These are phyloP conservation scores for Arge pagana DNA, from an alignment of 2,888 invertebrate species.

Conservation along the genomic window DNA sequence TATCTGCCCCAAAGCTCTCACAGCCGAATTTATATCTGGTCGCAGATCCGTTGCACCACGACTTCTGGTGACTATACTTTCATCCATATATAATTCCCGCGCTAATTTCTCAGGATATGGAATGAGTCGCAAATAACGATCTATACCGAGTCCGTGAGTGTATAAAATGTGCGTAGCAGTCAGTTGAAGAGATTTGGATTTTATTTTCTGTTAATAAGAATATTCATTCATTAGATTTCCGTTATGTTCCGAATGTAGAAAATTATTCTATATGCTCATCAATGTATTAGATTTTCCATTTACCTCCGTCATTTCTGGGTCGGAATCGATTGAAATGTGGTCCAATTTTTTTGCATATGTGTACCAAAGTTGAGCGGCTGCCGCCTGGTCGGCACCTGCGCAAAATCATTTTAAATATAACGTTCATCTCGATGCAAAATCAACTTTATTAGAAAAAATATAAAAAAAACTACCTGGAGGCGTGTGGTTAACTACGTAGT, in stretches of 20 bases:
- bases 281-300: background rate
- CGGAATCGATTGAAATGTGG: slow-evolving; percentile 26
- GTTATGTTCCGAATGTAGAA: slow-evolving; percentile 33
- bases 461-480: slow-evolving; percentile 45
- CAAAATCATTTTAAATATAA: slow-evolving; percentile 8
- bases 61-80: slow-evolving; percentile 57
- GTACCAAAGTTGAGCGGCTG: slow-evolving; percentile 59
- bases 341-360: slow-evolving; percentile 56
- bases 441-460: slow-evolving; percentile 10
- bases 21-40: slow-evolving; percentile 61
- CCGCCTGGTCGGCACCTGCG: slow-evolving; percentile 61
- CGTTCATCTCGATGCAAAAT: slow-evolving; percentile 7
- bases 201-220: slow-evolving; percentile 51
- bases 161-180: slow-evolving; percentile 60
- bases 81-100: slow-evolving; percentile 59
- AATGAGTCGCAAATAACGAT: slow-evolving; percentile 57
- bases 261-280: slow-evolving; percentile 22
- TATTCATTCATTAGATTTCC: slow-evolving; percentile 32
- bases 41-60: slow-evolving; percentile 44
- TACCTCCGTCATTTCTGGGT: slow-evolving; percentile 14
- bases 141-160: slow-evolving; percentile 54
- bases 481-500: slow-evolving; percentile 54
- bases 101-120: slow-evolving; percentile 57
- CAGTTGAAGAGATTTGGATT: slow-evolving; percentile 58
- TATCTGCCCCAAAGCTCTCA: slow-evolving; percentile 55